These are phyloP conservation scores for Tribolium freemani DNA, from an alignment of 2,888 invertebrate species.

Conservation along the genomic window DNA sequence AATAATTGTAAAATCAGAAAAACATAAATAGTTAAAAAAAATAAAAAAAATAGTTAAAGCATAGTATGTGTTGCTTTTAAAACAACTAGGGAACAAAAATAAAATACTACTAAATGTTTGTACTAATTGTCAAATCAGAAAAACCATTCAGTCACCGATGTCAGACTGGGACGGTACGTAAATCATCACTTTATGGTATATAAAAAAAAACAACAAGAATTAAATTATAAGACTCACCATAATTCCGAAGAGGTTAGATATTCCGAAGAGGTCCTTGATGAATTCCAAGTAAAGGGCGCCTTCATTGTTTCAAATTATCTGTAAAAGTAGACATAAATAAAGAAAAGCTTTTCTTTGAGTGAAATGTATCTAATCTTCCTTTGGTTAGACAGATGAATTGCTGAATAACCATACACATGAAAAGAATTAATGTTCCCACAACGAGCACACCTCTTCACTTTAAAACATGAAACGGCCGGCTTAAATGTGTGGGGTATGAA, in stretches of 20 bases:
- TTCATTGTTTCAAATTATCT: not conserved
- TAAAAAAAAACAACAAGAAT: not conserved
- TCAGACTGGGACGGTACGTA: slow-evolving; percentile 53
- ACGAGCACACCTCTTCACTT: slow-evolving; percentile 60
- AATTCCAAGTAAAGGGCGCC: too few relatives aligned
- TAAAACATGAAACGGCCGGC: slow-evolving; percentile 60
- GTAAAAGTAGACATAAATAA: not conserved
- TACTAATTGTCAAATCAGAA: not conserved
- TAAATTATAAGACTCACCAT: too few relatives aligned
- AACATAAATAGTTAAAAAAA: too few relatives aligned
- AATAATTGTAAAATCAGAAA: too few relatives aligned
- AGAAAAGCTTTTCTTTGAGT: not conserved
- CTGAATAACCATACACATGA: slow-evolving; percentile 61
- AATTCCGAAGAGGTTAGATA: too few relatives aligned
- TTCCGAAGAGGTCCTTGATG: too few relatives aligned
- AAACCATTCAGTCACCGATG: slow-evolving; percentile 46
- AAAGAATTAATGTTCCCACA: slow-evolving; percentile 62
- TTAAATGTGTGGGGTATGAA: slow-evolving; percentile 62
- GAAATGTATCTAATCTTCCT: slow-evolving; percentile 59
- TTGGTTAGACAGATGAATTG: slow-evolving; percentile 54
- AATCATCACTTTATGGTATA: slow-evolving; percentile 38
- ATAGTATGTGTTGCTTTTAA: too few relatives aligned
- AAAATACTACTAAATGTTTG: too few relatives aligned
- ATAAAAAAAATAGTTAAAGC: too few relatives aligned
- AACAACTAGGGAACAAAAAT: too few relatives aligned